Evolutionary conservation across 1,140 invertebrate genomes (phyloP), one percentile per base, ranked within the genome.

Genomic region (Cheumatopsyche charites): DNA sequence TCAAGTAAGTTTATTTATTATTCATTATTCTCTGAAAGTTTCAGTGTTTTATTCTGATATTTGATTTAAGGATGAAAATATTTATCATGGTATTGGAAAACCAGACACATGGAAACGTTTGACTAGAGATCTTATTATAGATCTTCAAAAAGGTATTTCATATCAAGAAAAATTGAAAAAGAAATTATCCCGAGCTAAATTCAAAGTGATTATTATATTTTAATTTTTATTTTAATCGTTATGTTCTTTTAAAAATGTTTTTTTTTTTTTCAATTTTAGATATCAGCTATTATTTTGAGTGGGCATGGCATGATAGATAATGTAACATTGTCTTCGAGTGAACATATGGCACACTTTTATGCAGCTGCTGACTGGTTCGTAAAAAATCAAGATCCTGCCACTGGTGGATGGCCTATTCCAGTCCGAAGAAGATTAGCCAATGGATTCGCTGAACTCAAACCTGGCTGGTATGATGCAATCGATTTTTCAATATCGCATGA

Each of bases 311-410:
- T 89, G 72, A 85, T 93, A 69, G 91, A 93, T 78, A 95, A 96
- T 83, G 80, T 98, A 62, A 93, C 90, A 9, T 79, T 97, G 41
- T 89, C 92, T n/a, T 89, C 90, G 1, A 91, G 89, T 75, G 91
- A 94, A 78, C 95, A 98, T 82, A 87, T 93, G 80, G 88, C 91
- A 62, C 92, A 96, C 80, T 98, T 98, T 85, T 94, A 92, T 78
- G 91, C 94, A 79, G 92, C 96, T 1, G 95, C 96, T 13, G 88
- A 94, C 77, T 99, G 97, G 97, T 92, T 99, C 79, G 89, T 97
- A 2, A 84, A 84, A 19, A 88, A 95, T 85, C 97, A 99, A 84
- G 90, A 96, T 79, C 77, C 82, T 47, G 82, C 88, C 70, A 87
- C 90, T 29, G 94, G 94, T 77, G 96, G 94, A 26, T 98, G 95